Conservation (phyloP, 2,113 vertebrate genomes). For the Pleuronectes platessa region DNA sequence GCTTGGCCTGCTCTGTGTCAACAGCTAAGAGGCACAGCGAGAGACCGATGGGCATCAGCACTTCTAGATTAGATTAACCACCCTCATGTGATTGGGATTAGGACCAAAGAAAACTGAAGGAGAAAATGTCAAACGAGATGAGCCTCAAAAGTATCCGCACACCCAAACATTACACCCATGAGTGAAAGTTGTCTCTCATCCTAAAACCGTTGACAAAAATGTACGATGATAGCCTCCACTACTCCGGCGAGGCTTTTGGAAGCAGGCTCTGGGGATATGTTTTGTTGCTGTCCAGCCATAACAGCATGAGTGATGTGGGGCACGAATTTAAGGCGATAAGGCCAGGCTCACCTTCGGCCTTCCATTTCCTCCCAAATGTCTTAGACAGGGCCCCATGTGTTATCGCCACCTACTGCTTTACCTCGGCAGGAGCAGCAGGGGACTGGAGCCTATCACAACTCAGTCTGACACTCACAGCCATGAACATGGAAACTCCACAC, state of each 20-base stretch:
- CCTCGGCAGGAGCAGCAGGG: neutral
- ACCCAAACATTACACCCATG: neutral
- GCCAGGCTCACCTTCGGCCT: neutral
- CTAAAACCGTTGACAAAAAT: neutral
- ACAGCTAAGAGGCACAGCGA: neutral
- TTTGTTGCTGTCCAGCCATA: neutral
- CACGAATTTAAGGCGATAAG: neutral
- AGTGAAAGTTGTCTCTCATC: neutral
- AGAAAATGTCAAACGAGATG: neutral
- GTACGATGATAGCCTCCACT: neutral
- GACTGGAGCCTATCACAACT: neutral
- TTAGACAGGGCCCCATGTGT: neutral
- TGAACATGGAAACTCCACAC: neutral
- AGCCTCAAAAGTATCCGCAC: neutral
- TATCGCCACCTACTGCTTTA: slow-evolving; percentile 5
- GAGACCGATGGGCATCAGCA: neutral
- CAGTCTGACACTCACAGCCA: neutral
- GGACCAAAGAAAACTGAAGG: neutral
- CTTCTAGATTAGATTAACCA: neutral
- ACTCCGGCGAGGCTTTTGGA: neutral
- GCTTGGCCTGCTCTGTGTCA: neutral
- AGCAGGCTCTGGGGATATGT: neutral
- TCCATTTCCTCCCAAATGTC: neutral
- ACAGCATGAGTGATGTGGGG: neutral
- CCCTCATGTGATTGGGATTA: slow-evolving; percentile 4